Evolutionary conservation across 1,140 invertebrate genomes (phyloP), one percentile per base, ranked within the genome.

Genomic region (Sinella curviseta): DNA sequence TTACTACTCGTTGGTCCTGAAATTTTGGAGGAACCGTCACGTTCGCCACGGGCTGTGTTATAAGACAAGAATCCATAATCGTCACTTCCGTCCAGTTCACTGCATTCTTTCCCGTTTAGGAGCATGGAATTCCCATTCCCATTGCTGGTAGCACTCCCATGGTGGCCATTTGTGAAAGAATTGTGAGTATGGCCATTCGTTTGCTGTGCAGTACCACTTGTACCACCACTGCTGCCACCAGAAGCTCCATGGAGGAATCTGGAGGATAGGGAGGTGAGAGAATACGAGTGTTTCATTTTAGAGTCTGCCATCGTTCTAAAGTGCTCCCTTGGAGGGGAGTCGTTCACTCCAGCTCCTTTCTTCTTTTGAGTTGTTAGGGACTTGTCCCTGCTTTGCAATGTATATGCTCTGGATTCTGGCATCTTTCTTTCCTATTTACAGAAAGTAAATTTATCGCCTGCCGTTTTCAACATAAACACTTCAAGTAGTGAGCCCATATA

Each of bases 211-310:
- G n/a, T n/a, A n/a, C 55, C 31, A 70, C 28, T 70, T 30, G 65
- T 33, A 14, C 65, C 65, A 31, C 31, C 24, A 24, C 65, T 70
- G n/a, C 24, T 65, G 57, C 14, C 24, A 8, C 57, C 57, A 3
- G 55, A 60, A 24, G 24, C 65, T 24, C 74, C 74, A 36, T 60
- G 34, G 57, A 82, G 81, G 60, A 80, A 80, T 39, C 81, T 17
- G 3, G 81, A 78, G 16, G 81, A 82, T 4, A 82, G 75, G 33
- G 81, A 82, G 54, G 81, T 82, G 34, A 82, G 67, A 35, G 81
- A 82, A 60, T 82, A 82, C 60, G 81, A 82, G 60, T 82, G 81
- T 65, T 82, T 82, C 54, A 82, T 35, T 70, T 80, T 82, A 0
- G 81, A 80, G 20, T 82, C 81, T n/a, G 34, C 77, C 81, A 82